phyloP scores from a whole-genome alignment of 1,140 invertebrate species.

The Metopolophium dirhodum region DNA sequence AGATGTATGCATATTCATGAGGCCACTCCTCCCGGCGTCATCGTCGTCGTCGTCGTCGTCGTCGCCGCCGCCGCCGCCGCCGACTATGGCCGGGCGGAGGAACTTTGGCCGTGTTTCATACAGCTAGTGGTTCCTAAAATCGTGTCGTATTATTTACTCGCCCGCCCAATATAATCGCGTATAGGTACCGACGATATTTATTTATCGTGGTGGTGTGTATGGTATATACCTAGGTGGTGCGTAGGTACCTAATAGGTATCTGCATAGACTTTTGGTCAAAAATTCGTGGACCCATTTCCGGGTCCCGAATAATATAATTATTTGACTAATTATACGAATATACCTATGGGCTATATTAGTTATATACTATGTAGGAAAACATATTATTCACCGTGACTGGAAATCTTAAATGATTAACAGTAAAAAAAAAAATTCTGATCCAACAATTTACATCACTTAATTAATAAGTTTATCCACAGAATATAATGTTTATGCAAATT shows the following conservation, averaged over 20 bases:
- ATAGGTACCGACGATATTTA: neutral
- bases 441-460: neutral
- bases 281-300: too few relatives aligned
- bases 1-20: slow-evolving; percentile 57
- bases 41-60: neutral
- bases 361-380: too few relatives aligned
- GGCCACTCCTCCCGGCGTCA: slow-evolving; percentile 52
- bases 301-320: too few relatives aligned
- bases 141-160: neutral
- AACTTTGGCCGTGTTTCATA: slow-evolving; percentile 6
- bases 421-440: neutral
- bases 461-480: too few relatives aligned
- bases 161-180: neutral
- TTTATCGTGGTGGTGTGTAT: neutral
- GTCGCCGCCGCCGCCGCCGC: neutral
- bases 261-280: too few relatives aligned
- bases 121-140: slow-evolving; percentile 35
- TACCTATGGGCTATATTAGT: too few relatives aligned
- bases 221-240: too few relatives aligned
- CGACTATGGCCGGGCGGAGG: neutral
- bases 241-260: too few relatives aligned
- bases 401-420: neutral
- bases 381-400: too few relatives aligned
- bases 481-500: too few relatives aligned
- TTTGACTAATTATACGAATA: too few relatives aligned